Evolutionary conservation across 2,888 invertebrate genomes (phyloP), one percentile per base, ranked within the genome.

Genomic region (Bombyx huttoni): DNA sequence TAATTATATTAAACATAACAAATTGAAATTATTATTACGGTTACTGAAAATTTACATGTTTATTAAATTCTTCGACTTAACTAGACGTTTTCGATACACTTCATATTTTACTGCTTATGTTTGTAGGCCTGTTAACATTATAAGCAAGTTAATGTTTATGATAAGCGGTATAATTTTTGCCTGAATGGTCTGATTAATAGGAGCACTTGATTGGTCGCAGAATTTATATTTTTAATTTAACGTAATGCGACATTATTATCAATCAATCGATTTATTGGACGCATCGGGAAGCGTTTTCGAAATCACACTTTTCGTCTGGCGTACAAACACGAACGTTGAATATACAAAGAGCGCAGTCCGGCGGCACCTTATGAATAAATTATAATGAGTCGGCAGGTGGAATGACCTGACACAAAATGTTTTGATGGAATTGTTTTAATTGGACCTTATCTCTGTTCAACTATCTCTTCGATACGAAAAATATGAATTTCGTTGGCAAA

Each of bases 351-450:
- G 53, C 63, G 72, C 67, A 59, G 61, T 52, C 61, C 72, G 73
- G 63, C 71, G 74, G 69, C 76, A 76, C 70, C 80, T 83, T 80
- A 81, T 83, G 87, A 86, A 86, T 87, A 85, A 85, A 86, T 87
- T 83, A 87, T 75, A 62, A 71, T 64, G 64, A 62, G 66, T 58
- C 73, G 79, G 86, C 86, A 86, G 86, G 87, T 88, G 87, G 85
- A 86, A 83, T 87, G 87, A 87, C 86, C 87, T 84, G 78, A 83
- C 87, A 86, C 81, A 86, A 85, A 86, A 86, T 85, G 78, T 87
- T 87, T 85, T 87, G 87, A 88, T 85, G 80, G 86, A 87, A 86
- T 87, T 86, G 85, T 85, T 87, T 87, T 88, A 88, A 88, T 88
- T 87, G 87, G 86, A 74, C 81, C 74, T 75, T 87, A 87, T 85